Conservation (phyloP, 2,113 vertebrate genomes). For the Tetraodon nigroviridis region DNA sequence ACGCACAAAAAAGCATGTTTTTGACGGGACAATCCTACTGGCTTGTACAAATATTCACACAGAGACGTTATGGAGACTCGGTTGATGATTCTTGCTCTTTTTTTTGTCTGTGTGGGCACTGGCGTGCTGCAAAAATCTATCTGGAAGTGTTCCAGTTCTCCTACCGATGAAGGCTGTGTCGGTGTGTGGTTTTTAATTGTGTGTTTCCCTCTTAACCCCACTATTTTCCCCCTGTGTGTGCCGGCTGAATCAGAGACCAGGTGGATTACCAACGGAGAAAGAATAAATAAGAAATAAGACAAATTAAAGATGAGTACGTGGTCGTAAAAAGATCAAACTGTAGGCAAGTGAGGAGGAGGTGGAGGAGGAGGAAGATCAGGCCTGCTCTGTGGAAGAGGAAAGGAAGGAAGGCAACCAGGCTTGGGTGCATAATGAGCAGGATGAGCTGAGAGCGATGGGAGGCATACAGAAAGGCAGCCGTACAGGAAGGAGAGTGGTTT, state of each 20-base stretch:
- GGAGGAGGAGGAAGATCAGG: slow-evolving; percentile 12
- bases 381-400: slow-evolving; percentile 28
- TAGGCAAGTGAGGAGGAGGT: slow-evolving; percentile 26
- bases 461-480: slow-evolving; percentile 50
- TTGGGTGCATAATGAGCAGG: slow-evolving; percentile 47
- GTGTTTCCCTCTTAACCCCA: slow-evolving; percentile 16
- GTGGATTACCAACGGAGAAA: too few relatives aligned
- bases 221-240: slow-evolving; percentile 17
- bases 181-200: slow-evolving; percentile 10
- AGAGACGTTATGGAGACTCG: background rate
- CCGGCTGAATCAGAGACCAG: slow-evolving; percentile 40
- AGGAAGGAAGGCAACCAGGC: slow-evolving; percentile 28
- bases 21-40: background rate
- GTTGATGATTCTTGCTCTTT: background rate
- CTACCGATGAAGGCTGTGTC: slow-evolving; percentile 5
- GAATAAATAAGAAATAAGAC: slow-evolving; percentile 8
- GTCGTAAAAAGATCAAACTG: slow-evolving; percentile 28
- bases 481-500: slow-evolving; percentile 50
- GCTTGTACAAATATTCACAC: background rate
- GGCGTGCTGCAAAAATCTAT: background rate
- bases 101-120: background rate
- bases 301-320: slow-evolving; percentile 35
- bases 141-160: slow-evolving; percentile 5
- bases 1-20: background rate
- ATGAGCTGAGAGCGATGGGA: slow-evolving; percentile 58